Conservation (phyloP, 2,797 vertebrate genomes). For the Eutrigla gurnardus region DNA sequence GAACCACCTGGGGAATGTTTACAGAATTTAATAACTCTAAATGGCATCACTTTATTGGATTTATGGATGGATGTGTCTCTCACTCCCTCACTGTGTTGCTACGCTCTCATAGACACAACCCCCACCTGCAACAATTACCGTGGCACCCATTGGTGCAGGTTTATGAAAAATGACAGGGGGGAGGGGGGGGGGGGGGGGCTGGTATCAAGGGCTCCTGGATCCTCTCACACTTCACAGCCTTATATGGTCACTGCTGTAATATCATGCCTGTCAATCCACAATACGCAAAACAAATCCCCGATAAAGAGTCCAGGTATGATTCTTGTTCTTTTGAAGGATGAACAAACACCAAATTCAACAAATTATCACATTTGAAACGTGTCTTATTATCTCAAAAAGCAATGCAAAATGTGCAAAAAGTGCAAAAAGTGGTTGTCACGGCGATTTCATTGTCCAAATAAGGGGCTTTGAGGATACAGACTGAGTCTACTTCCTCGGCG, state of each 20-base stretch:
- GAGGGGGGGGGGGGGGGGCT: conserved; percentile 11
- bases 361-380: too few relatives aligned
- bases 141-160: conserved; percentile 29
- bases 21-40: conserved; percentile 81
- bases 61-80: conserved; percentile 72
- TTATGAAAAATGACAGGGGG: conserved; percentile 48
- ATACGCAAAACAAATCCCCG: not conserved
- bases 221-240: conserved; percentile 4
- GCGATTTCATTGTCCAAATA: too few relatives aligned
- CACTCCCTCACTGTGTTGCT: conserved; percentile 31
- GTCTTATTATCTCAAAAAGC: not conserved
- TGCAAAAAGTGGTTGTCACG: too few relatives aligned
- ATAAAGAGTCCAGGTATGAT: not conserved
- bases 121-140: conserved; percentile 55
- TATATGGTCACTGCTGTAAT: not conserved
- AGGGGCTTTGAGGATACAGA: too few relatives aligned
- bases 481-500: too few relatives aligned
- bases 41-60: conserved; percentile 84
- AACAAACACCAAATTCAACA: not conserved
- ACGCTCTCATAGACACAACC: conserved; percentile 11
- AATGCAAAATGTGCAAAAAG: too few relatives aligned
- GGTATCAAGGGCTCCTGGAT: conserved; percentile 33
- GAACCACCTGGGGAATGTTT: conserved; percentile 78
- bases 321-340: not conserved
- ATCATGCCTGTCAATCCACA: conserved; percentile 6